A percentile compares a stretch with the other conserved stretches of the same genome.
These are phyloP conservation scores for Formica exsecta DNA, from an alignment of 1,140 invertebrate genomes.

Conservation along the genomic window DNA sequence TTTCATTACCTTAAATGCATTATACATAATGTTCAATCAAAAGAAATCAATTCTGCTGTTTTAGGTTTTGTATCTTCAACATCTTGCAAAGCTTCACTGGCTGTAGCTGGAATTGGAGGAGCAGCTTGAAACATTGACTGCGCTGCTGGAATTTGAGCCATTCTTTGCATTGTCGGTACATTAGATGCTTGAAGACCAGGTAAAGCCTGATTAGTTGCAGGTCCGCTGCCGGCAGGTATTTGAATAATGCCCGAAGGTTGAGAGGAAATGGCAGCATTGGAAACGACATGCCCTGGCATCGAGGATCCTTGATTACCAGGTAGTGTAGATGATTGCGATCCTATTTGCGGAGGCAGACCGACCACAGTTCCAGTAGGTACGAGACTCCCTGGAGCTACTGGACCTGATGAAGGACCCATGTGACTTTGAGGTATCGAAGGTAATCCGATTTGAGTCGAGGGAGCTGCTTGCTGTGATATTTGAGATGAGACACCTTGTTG, in stretches of 20 bases:
- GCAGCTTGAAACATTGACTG: constrained; percentile 69
- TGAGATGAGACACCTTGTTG: constrained; percentile 53
- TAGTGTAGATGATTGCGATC: constrained; percentile 62
- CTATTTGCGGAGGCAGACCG: constrained; percentile 68
- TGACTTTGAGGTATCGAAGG: constrained; percentile 61
- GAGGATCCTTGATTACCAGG: constrained; percentile 64
- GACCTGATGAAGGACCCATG: constrained; percentile 57
- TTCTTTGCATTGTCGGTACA: constrained; percentile 62
- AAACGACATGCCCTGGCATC: constrained; percentile 57
- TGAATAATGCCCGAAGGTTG: constrained; percentile 64
- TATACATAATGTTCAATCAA: constrained; percentile 77
- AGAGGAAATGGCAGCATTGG: constrained; percentile 62
- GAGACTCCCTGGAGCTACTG: constrained; percentile 53
- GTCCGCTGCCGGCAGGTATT: constrained; percentile 45
- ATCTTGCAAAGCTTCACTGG: constrained; percentile 60
- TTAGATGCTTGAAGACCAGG: constrained; percentile 57
- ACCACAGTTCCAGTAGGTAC: constrained; percentile 52
- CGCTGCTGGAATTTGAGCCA: constrained; percentile 57
- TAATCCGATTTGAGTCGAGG: constrained; percentile 67
- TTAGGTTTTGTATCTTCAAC: constrained; percentile 79
- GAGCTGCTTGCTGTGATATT: constrained; percentile 60
- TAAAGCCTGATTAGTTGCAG: constrained; percentile 50
- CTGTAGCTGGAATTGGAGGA: constrained; percentile 53
- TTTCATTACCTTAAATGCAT: constrained; percentile 64
- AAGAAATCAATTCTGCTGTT: constrained; percentile 84